Percentiles rank a stretch among this genome's conserved stretches.
These are phyloP conservation scores for Dysidea cf. avara DNA, from an alignment of 37 sponge, comb jelly and placozoan species.

Conservation along the genomic window DNA sequence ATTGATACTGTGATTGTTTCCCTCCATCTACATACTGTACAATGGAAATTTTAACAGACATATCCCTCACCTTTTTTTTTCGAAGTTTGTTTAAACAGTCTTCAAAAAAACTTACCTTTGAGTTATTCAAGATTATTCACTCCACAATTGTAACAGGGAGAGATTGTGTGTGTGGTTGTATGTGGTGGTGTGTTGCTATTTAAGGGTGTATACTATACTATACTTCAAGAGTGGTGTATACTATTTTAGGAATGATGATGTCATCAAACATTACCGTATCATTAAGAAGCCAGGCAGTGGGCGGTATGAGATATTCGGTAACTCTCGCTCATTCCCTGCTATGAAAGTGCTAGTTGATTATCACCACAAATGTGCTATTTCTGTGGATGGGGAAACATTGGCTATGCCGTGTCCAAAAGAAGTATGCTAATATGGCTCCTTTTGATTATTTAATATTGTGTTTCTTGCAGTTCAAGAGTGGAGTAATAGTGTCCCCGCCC, in stretches of 20 bases:
- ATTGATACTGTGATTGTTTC: no score
- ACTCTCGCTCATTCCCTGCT: slow-evolving; percentile 14
- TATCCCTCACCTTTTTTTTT: no score
- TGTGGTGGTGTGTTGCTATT: no score
- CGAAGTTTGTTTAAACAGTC: no score
- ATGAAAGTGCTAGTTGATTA: slow-evolving; percentile 28
- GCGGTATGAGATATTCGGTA: slow-evolving; percentile 36
- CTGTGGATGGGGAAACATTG: slow-evolving; percentile 31
- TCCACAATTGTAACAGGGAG: no score
- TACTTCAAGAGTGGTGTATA: no score
- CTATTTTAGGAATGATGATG: slow-evolving; percentile 1
- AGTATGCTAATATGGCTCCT: neutral
- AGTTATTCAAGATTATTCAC: no score
- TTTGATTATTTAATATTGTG: neutral
- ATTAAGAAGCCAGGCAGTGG: slow-evolving; percentile 5
- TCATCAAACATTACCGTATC: slow-evolving; percentile 42
- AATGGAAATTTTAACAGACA: no score
- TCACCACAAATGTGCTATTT: slow-evolving; percentile 31
- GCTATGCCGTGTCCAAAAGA: slow-evolving; percentile 11
- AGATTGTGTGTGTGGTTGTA: no score
- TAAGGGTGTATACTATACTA: no score
- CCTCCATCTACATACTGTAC: no score
- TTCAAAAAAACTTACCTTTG: no score
- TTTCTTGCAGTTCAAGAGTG: neutral
- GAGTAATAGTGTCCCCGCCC: neutral